phyloP scores from a whole-genome alignment of 2,113 vertebrate species.

The Sturnira hondurensis region DNA sequence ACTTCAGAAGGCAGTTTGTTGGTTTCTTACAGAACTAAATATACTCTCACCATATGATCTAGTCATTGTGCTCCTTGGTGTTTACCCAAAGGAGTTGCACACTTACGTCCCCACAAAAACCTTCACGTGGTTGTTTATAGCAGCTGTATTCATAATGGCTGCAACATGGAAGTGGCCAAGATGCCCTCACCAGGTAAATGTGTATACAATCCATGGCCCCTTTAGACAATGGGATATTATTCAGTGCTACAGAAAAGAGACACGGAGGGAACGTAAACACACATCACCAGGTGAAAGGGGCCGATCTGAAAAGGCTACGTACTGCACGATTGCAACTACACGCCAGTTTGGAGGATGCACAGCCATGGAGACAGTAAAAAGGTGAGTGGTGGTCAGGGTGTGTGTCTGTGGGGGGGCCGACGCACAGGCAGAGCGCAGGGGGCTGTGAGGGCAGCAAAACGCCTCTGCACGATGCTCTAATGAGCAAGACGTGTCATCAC shows the following conservation, averaged over 20 bases:
- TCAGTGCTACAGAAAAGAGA: not conserved
- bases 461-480: accelerated
- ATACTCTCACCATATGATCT: not conserved
- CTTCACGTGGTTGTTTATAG: not conserved
- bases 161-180: not conserved
- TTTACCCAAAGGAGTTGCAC: not conserved
- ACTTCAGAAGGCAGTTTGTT: not conserved
- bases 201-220: not conserved
- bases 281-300: not conserved
- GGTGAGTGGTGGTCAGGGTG: not conserved
- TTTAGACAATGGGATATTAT: not conserved
- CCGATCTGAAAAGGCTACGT: not conserved
- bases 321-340: not conserved
- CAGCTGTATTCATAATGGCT: not conserved
- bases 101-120: not conserved
- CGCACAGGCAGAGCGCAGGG: accelerated
- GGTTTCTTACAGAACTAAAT: not conserved
- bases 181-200: not conserved
- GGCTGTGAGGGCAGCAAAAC: not conserved
- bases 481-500: not conserved
- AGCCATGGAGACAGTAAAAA: not conserved
- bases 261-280: not conserved
- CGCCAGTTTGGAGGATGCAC: not conserved
- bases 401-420: too few species aligned
- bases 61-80: not conserved